Evolutionary conservation across 1,140 invertebrate genomes (phyloP).

Genomic region (Coenobita brevimanus): DNA sequence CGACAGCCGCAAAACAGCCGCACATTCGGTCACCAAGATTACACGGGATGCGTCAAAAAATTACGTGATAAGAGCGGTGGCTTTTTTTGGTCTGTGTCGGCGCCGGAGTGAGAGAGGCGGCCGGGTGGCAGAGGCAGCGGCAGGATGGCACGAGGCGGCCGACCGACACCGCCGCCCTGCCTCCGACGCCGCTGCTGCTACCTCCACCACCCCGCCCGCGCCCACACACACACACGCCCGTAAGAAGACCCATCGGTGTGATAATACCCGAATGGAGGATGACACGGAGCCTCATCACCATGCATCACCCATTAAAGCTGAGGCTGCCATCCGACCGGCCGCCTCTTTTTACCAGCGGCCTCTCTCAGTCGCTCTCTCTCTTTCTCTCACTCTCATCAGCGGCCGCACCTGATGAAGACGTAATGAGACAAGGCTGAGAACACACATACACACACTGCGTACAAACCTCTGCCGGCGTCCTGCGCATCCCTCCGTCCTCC

Average conservation of each 20-base stretch:
- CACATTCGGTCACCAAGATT: too few species aligned
- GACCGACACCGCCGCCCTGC: background rate
- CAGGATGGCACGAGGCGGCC: background rate
- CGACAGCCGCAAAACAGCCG: too few species aligned
- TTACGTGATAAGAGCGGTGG: too few species aligned
- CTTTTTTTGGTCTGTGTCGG: background rate
- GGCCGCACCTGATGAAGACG: background rate
- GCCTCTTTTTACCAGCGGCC: background rate
- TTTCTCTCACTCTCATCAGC: background rate
- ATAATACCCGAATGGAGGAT: background rate
- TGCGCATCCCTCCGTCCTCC: background rate
- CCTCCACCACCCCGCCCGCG: background rate
- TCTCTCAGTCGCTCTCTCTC: background rate
- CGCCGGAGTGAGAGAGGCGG: background rate
- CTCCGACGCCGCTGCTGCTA: background rate
- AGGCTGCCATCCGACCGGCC: background rate
- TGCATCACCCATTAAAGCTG: constrained; percentile 51
- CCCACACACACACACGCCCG: too few species aligned
- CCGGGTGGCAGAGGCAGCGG: background rate
- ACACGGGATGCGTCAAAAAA: too few species aligned
- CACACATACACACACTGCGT: constrained; percentile 8
- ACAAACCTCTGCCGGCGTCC: constrained; percentile 40
- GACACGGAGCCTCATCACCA: constrained; percentile 33
- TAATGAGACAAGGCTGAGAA: constrained; percentile 25
- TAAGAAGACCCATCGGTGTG: background rate